These are phyloP conservation scores for Daubentonia madagascariensis DNA, from an alignment of 2,113 vertebrate species.

Conservation along the genomic window DNA sequence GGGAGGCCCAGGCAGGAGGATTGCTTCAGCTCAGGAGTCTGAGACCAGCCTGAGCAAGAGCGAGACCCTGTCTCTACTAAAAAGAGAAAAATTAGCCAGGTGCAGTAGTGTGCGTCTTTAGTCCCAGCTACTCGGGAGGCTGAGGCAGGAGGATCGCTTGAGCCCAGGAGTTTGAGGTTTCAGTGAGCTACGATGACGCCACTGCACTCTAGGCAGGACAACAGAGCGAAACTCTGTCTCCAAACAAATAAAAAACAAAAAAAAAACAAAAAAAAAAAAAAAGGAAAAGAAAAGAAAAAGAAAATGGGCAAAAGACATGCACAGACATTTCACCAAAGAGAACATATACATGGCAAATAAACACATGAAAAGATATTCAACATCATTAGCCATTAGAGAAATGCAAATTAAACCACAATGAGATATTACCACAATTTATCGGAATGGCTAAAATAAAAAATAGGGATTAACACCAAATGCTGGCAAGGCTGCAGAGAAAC, in stretches of 20 bases:
- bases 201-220: no score
- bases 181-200: no score
- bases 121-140: no score
- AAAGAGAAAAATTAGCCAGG: no score
- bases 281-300: neutral
- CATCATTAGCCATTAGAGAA: conserved; percentile 23
- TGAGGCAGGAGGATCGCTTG: no score
- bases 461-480: conserved; percentile 35
- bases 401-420: conserved; percentile 39
- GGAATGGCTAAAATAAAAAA: conserved; percentile 34
- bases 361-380: neutral
- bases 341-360: neutral
- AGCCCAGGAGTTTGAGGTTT: no score
- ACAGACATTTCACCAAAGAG: conserved; percentile 32
- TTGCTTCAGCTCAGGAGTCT: neutral
- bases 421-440: conserved; percentile 1
- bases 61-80: no score
- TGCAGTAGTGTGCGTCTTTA: no score
- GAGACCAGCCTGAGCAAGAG: neutral
- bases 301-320: neutral
- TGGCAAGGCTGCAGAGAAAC: conserved; percentile 17
- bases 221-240: neutral
- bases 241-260: no score
- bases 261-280: no score
- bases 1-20: no score